Evolutionary conservation across 2,113 vertebrate species (phyloP).

Genomic region (Eclectus roratus): DNA sequence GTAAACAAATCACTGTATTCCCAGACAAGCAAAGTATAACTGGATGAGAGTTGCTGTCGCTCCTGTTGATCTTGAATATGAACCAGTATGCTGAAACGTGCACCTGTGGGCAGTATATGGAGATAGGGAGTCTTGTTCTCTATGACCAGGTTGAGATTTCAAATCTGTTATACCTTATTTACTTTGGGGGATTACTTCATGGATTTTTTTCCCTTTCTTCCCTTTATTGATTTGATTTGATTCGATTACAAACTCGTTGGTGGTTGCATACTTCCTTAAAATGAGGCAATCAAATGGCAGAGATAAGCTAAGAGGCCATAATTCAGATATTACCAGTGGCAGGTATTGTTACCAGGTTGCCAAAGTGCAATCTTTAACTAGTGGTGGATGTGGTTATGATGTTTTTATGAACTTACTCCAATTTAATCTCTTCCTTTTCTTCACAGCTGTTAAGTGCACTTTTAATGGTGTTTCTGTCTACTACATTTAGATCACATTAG

Average conservation of each 20-base stretch:
- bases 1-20: not conserved
- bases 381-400: not conserved
- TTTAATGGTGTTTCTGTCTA: not conserved
- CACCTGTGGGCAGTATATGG: not conserved
- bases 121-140: not conserved
- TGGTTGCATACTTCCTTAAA: not conserved
- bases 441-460: not conserved
- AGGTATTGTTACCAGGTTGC: not conserved
- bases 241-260: not conserved
- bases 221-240: not conserved
- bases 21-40: not conserved
- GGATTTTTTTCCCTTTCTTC: not conserved
- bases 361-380: not conserved
- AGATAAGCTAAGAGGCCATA: not conserved
- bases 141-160: not conserved
- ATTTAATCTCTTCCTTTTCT: not conserved
- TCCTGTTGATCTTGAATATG: not conserved
- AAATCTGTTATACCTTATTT: not conserved
- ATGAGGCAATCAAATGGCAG: not conserved
- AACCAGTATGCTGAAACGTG: not conserved
- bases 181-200: rapidly evolving
- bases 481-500: not conserved
- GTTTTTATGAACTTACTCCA: not conserved
- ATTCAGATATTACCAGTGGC: not conserved
- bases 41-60: not conserved